phyloP scores from a whole-genome alignment of 2,113 vertebrate species.

The Tragelaphus buxtoni region DNA sequence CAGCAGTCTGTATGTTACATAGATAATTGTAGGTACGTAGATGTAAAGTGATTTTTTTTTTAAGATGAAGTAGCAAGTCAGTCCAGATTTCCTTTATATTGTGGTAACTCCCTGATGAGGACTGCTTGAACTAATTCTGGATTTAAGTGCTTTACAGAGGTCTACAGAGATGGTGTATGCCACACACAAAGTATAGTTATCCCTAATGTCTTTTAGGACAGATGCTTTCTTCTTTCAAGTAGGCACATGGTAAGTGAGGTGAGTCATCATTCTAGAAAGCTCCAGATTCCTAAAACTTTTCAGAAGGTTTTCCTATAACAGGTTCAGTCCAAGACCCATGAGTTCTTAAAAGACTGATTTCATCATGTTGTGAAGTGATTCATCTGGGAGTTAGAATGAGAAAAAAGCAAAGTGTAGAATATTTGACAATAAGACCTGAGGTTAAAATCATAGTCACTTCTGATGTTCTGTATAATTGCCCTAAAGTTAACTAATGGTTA shows the following conservation, averaged over 20 bases:
- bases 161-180: neutral
- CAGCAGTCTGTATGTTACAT: neutral
- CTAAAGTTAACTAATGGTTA: conserved; percentile 6
- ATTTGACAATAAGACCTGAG: neutral
- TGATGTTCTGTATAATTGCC: neutral
- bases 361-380: neutral
- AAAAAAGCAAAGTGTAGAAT: conserved; percentile 6
- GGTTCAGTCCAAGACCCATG: neutral
- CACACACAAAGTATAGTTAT: neutral
- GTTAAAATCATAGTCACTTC: neutral
- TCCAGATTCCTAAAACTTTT: neutral
- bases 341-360: neutral
- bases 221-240: neutral
- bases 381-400: neutral
- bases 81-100: neutral
- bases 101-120: neutral
- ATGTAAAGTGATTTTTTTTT: neutral
- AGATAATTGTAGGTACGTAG: neutral
- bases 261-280: neutral
- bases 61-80: neutral
- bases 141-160: neutral
- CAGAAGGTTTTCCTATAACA: neutral
- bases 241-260: neutral
- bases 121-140: neutral
- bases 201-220: neutral